Percentiles rank a stretch among this genome's conserved stretches.
Conservation (phyloP, 2,888 invertebrate genomes). For the Altica lythri region DNA sequence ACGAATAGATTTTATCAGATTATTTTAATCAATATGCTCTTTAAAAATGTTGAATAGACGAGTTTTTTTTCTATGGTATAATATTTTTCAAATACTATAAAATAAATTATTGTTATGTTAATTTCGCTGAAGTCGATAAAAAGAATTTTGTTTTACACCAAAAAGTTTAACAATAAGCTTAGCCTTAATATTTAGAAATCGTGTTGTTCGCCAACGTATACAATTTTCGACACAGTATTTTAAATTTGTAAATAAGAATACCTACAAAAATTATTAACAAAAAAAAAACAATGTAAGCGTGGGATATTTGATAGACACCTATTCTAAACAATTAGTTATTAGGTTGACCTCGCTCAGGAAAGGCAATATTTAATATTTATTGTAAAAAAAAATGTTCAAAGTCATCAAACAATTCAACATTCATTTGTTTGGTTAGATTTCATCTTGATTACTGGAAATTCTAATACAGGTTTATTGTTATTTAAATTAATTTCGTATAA, state of each 20-base stretch:
- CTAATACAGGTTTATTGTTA: constrained; percentile 13
- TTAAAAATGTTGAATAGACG: too few relatives aligned
- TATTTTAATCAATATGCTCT: too few relatives aligned
- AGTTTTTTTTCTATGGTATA: too few relatives aligned
- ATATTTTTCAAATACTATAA: too few relatives aligned
- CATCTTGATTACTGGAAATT: constrained; percentile 15
- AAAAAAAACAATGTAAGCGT: constrained; percentile 25
- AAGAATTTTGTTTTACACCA: neutral
- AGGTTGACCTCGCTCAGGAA: constrained; percentile 19
- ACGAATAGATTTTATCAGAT: too few relatives aligned
- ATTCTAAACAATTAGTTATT: constrained; percentile 11
- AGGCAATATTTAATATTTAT: constrained; percentile 17
- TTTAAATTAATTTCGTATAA: constrained; percentile 10
- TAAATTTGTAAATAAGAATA: constrained; percentile 15
- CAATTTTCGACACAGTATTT: constrained; percentile 12
- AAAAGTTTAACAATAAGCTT: neutral
- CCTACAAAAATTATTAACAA: constrained; percentile 16
- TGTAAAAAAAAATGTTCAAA: constrained; percentile 14
- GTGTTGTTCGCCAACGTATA: constrained; percentile 12
- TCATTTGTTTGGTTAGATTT: constrained; percentile 2
- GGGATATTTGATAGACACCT: constrained; percentile 20
- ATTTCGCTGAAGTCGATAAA: neutral
- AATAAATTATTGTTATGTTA: neutral
- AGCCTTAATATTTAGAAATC: too few relatives aligned
- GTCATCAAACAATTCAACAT: neutral